A percentile compares a stretch with the other conserved stretches of the same genome.
These are phyloP conservation scores for Atta texana DNA, from an alignment of 1,140 invertebrate genomes.

Conservation along the genomic window DNA sequence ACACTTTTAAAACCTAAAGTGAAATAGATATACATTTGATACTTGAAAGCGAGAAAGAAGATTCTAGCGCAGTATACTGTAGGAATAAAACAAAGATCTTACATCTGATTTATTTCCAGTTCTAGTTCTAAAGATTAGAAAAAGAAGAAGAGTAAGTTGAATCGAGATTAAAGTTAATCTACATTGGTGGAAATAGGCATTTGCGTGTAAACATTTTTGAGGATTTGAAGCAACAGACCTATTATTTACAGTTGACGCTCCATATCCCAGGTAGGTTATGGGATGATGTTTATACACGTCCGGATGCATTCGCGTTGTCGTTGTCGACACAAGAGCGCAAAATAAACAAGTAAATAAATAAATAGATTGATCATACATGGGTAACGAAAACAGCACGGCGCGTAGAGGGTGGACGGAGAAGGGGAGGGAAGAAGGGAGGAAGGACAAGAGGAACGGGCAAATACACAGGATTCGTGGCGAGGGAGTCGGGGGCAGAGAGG, in stretches of 20 bases:
- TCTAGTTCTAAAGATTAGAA: too few relatives aligned
- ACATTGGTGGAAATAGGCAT: too few relatives aligned
- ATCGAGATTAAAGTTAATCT: too few relatives aligned
- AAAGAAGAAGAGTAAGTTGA: too few relatives aligned
- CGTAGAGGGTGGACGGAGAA: neutral
- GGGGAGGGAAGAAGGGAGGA: neutral
- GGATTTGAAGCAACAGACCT: neutral
- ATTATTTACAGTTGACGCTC: neutral
- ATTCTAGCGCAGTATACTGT: too few relatives aligned
- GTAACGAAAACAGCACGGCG: neutral
- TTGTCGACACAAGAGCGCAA: neutral
- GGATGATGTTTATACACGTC: conserved; percentile 25
- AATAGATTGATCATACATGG: neutral
- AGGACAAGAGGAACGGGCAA: neutral
- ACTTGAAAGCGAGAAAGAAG: too few relatives aligned
- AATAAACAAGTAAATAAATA: conserved; percentile 4
- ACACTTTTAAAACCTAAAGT: too few relatives aligned
- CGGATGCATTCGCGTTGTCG: neutral
- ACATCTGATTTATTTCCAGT: too few relatives aligned
- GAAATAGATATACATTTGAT: too few relatives aligned
- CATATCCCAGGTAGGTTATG: conserved; percentile 37
- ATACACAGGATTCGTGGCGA: neutral
- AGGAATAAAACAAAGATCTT: too few relatives aligned
- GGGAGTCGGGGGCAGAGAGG: neutral
- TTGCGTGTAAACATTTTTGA: too few relatives aligned